Conservation (phyloP, 2,797 vertebrate genomes). For the Hybognathus amarus region DNA sequence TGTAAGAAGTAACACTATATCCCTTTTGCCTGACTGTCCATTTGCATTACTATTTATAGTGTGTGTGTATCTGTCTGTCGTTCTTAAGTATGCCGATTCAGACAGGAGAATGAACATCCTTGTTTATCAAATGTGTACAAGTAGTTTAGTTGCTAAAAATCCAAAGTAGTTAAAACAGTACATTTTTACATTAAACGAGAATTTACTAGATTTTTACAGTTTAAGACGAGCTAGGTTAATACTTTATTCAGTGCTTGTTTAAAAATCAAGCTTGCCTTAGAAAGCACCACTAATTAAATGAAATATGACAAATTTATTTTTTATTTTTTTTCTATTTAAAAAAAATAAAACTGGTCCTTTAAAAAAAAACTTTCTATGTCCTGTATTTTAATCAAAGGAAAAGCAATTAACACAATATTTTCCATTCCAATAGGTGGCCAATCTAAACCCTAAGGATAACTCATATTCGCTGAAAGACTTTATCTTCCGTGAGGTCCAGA, state of each 20-base stretch:
- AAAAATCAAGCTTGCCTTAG: no score
- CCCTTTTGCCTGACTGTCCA: slow-evolving; percentile 21
- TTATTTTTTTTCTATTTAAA: not conserved
- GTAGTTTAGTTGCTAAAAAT: not conserved
- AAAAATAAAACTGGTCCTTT: not conserved
- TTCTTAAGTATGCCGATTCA: not conserved
- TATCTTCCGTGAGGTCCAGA: slow-evolving; percentile 87
- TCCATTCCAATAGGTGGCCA: slow-evolving; percentile 82
- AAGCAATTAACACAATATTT: not conserved
- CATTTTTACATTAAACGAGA: not conserved
- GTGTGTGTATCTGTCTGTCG: slow-evolving; percentile 6
- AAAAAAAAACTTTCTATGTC: not conserved
- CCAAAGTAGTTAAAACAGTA: not conserved
- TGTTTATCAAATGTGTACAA: not conserved
- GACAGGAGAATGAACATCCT: no score
- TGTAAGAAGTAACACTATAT: slow-evolving; percentile 36
- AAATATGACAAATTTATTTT: no score
- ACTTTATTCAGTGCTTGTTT: not conserved
- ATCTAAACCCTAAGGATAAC: slow-evolving; percentile 90
- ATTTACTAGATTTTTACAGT: not conserved
- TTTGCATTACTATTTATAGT: slow-evolving; percentile 42
- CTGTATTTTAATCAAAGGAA: not conserved
- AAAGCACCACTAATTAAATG: not conserved
- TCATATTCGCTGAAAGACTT: slow-evolving; percentile 89
- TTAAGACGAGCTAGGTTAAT: not conserved